Percentiles rank a stretch among this genome's conserved stretches.
phyloP scores from a whole-genome alignment of 2,888 invertebrate genomes.

The Pseudococcus jackbeardsleyi region DNA sequence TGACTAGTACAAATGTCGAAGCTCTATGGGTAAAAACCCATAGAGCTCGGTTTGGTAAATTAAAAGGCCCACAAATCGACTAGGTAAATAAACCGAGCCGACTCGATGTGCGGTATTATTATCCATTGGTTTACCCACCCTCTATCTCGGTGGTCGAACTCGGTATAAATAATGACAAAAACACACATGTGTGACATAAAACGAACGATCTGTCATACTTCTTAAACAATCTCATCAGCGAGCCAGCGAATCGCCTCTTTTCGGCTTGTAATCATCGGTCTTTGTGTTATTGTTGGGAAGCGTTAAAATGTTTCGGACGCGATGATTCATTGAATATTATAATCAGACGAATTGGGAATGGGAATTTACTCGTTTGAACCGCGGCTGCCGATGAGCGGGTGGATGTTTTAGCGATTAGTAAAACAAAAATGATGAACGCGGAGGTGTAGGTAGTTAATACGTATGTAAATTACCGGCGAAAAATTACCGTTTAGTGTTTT shows the following conservation, averaged over 20 bases:
- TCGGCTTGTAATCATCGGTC: constrained; percentile 29
- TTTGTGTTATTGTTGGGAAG: constrained; percentile 37
- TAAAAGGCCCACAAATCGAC: neutral
- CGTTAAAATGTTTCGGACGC: constrained; percentile 41
- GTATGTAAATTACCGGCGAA: constrained; percentile 1
- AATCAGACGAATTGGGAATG: constrained; percentile 47
- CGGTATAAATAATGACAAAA: constrained; percentile 33
- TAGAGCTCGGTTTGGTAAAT: neutral
- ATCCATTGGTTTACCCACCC: neutral
- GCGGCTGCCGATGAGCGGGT: neutral
- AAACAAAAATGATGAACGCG: constrained; percentile 3
- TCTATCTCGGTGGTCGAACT: no score
- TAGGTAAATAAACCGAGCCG: neutral
- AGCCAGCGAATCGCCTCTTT: constrained; percentile 11
- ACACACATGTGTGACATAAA: constrained; percentile 21
- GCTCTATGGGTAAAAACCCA: neutral
- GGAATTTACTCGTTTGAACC: constrained; percentile 25
- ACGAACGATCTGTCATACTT: constrained; percentile 47
- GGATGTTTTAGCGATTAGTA: constrained; percentile 44
- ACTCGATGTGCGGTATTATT: neutral
- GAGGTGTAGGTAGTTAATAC: constrained; percentile 15
- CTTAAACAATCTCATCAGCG: constrained; percentile 47
- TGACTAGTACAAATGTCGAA: neutral
- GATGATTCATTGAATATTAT: constrained; percentile 51
- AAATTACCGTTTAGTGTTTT: constrained; percentile 36